A percentile compares a stretch with the other conserved stretches of the same genome.
These are phyloP conservation scores for Atherinomorus stipes DNA, from an alignment of 2,113 vertebrate genomes.

Conservation along the genomic window DNA sequence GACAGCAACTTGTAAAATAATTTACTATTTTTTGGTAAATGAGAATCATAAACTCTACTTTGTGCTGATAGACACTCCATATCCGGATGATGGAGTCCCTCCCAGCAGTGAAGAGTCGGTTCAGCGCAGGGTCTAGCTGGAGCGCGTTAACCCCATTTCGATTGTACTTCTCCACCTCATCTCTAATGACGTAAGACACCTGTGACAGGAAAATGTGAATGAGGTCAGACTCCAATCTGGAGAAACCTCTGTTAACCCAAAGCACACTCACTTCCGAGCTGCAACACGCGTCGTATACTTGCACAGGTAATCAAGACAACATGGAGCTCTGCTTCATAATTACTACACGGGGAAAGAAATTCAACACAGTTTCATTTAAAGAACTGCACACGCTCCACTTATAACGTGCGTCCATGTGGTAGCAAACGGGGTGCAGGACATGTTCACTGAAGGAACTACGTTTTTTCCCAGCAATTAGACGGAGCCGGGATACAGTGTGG, in stretches of 20 bases:
- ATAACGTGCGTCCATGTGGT: neutral
- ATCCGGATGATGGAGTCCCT: conserved; percentile 98
- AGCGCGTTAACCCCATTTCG: conserved; percentile 97
- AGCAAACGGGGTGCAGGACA: neutral
- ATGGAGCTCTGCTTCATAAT: neutral
- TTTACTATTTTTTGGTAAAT: neutral
- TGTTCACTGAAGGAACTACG: conserved; percentile 3
- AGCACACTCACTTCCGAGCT: conserved; percentile 15
- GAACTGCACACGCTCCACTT: too few relatives aligned
- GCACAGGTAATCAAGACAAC: neutral
- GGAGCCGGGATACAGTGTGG: conserved; percentile 51
- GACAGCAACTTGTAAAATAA: neutral
- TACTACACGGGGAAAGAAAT: too few relatives aligned
- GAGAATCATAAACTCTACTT: conserved; percentile 80
- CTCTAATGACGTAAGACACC: conserved; percentile 99
- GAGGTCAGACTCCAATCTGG: neutral
- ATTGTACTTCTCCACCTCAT: conserved; percentile 98
- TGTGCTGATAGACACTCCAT: conserved; percentile 99
- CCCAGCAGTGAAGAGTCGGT: conserved; percentile 96
- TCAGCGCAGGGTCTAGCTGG: conserved; percentile 94
- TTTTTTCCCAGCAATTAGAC: conserved; percentile 78
- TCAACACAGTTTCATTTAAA: too few relatives aligned
- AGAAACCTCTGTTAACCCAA: neutral
- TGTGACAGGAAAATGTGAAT: conserved; percentile 58
- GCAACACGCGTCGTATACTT: neutral